These are phyloP conservation scores for Scarus forsteni DNA, from an alignment of 2,797 vertebrate species.

Conservation along the genomic window DNA sequence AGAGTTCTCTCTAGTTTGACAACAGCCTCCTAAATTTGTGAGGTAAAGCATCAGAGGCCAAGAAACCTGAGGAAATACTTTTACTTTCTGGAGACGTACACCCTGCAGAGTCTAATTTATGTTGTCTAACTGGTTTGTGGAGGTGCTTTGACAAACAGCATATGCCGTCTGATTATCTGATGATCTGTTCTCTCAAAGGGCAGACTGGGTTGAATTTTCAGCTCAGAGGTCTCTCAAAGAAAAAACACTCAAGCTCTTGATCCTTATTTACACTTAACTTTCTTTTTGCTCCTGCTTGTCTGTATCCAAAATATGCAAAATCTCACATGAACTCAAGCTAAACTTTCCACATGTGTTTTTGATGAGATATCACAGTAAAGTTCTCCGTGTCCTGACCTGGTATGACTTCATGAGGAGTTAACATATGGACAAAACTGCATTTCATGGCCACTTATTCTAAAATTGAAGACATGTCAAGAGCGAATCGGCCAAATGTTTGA, in stretches of 20 bases:
- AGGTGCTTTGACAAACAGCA: conserved; percentile 5
- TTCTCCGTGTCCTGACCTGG: background rate
- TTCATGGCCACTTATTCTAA: background rate
- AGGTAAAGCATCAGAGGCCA: too few species aligned
- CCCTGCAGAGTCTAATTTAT: too few species aligned
- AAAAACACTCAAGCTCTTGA: background rate
- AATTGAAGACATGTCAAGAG: background rate
- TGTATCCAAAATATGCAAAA: conserved; percentile 2
- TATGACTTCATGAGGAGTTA: too few species aligned
- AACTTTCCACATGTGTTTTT: background rate
- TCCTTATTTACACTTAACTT: background rate
- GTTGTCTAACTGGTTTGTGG: conserved; percentile 17
- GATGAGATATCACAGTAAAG: background rate
- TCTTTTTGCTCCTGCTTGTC: background rate
- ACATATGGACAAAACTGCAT: background rate
- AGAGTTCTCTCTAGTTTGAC: too few species aligned
- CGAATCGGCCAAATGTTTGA: background rate
- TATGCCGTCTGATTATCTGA: conserved; percentile 10
- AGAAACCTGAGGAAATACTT: too few species aligned
- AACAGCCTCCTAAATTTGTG: too few species aligned
- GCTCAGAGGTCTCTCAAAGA: background rate
- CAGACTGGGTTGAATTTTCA: background rate
- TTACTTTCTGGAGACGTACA: too few species aligned
- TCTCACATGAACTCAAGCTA: background rate
- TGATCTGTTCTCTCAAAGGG: background rate